Percentiles rank a stretch among this genome's conserved stretches.
These are phyloP conservation scores for Drosophila mayri DNA, from an alignment of 1,140 invertebrate genomes.

Conservation along the genomic window DNA sequence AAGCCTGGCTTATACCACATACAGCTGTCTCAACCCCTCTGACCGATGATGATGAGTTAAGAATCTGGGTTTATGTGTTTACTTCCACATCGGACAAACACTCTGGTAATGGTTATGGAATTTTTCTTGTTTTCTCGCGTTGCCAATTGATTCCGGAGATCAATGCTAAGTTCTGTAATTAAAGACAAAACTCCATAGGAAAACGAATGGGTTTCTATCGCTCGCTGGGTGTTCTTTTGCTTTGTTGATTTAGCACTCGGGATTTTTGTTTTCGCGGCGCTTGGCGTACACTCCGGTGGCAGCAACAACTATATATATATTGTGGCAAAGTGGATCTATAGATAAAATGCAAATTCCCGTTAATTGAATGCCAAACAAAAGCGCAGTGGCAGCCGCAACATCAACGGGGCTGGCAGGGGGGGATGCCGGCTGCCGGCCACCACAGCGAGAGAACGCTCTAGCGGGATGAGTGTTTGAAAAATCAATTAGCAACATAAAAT, in stretches of 20 bases:
- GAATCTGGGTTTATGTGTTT: slow-evolving; percentile 41
- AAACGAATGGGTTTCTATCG: slow-evolving; percentile 10
- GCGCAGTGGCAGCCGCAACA: slow-evolving; percentile 45
- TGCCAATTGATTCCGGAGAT: slow-evolving; percentile 60
- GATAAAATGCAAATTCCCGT: slow-evolving; percentile 74
- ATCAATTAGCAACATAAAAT: slow-evolving; percentile 79
- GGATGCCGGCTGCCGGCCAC: neutral
- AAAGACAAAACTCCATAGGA: slow-evolving; percentile 11
- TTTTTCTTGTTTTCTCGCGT: slow-evolving; percentile 22
- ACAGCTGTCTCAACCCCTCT: neutral
- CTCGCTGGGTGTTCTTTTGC: slow-evolving; percentile 8
- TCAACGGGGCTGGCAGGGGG: neutral
- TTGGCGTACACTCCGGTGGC: slow-evolving; percentile 7
- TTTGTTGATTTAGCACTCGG: slow-evolving; percentile 45
- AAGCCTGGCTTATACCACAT: too few species aligned
- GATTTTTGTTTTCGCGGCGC: slow-evolving; percentile 36
- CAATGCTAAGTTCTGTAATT: slow-evolving; percentile 59
- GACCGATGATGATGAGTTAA: neutral
- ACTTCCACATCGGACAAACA: slow-evolving; percentile 23
- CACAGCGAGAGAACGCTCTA: neutral
- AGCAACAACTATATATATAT: slow-evolving; percentile 30
- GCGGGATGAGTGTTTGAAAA: slow-evolving; percentile 52
- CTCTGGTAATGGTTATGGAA: slow-evolving; percentile 1
- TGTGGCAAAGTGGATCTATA: slow-evolving; percentile 48
- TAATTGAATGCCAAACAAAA: slow-evolving; percentile 79